These are phyloP conservation scores for Ancistrus triradiatus DNA, from an alignment of 2,113 vertebrate species.

Conservation along the genomic window DNA sequence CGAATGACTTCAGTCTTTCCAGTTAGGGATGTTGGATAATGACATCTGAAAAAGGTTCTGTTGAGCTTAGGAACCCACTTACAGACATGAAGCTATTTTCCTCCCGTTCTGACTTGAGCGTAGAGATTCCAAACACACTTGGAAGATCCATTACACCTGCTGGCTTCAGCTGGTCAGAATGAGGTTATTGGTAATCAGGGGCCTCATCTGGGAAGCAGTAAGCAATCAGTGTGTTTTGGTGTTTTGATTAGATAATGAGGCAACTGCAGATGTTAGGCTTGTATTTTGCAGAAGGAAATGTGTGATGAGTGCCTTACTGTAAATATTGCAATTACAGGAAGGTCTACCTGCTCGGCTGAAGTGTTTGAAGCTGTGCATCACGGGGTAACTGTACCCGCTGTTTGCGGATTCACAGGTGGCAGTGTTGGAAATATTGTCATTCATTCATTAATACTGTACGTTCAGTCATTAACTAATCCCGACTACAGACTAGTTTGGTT, in stretches of 20 bases:
- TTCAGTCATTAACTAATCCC: background rate
- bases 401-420: too few species aligned
- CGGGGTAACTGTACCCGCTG: too few species aligned
- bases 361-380: too few species aligned
- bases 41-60: too few species aligned
- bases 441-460: background rate
- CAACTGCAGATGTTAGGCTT: conserved; percentile 5
- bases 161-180: conserved; percentile 21
- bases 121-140: too few species aligned
- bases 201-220: conserved; percentile 14
- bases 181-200: conserved; percentile 19
- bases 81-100: too few species aligned
- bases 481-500: too few species aligned
- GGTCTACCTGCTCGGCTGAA: background rate
- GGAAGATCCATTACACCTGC: conserved; percentile 21
- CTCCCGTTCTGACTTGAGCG: too few species aligned
- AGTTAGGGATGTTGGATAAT: too few species aligned
- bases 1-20: too few species aligned
- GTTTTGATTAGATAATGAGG: conserved; percentile 26
- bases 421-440: too few species aligned
- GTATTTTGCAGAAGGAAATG: background rate
- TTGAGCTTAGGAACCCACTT: too few species aligned
- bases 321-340: background rate
- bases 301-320: background rate
- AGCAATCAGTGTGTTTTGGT: conserved; percentile 22